Percentiles rank a stretch among this genome's conserved stretches.
Evolutionary conservation across 2,888 invertebrate species (phyloP).

Genomic region (Monoplex corrugatus): DNA sequence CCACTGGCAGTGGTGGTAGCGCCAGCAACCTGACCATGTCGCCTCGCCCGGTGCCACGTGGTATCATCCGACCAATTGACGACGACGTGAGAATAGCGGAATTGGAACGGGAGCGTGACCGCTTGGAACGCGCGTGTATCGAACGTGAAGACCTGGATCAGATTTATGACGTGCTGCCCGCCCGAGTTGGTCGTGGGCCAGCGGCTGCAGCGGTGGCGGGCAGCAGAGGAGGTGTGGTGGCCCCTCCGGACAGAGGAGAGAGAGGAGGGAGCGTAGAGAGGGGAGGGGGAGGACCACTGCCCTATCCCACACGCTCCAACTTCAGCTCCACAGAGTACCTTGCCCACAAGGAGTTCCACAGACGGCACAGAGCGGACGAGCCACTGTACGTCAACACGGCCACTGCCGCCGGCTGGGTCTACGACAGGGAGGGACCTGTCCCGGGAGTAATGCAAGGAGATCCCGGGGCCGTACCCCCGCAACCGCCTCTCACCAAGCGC

Average conservation of each 20-base stretch:
- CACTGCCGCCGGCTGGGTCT: slow-evolving; percentile 54
- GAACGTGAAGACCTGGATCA: slow-evolving; percentile 56
- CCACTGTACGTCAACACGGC: slow-evolving; percentile 52
- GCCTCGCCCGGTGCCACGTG: slow-evolving; percentile 60
- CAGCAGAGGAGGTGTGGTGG: neutral
- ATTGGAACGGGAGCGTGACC: slow-evolving; percentile 49
- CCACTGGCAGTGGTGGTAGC: neutral
- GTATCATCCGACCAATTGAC: slow-evolving; percentile 80
- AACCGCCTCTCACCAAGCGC: slow-evolving; percentile 53
- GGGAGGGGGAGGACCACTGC: neutral
- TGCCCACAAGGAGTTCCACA: slow-evolving; percentile 78
- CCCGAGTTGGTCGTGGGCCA: slow-evolving; percentile 34
- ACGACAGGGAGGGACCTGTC: slow-evolving; percentile 38
- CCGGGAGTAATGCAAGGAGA: slow-evolving; percentile 33
- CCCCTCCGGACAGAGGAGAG: neutral
- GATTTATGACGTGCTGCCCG: slow-evolving; percentile 55
- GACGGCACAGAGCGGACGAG: slow-evolving; percentile 69
- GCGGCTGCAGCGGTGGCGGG: slow-evolving; percentile 15
- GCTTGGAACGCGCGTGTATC: slow-evolving; percentile 36
- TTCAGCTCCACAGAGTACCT: slow-evolving; percentile 80
- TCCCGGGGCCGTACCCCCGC: slow-evolving; percentile 49
- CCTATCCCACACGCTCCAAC: slow-evolving; percentile 53
- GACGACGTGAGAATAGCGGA: slow-evolving; percentile 69
- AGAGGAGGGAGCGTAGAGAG: neutral
- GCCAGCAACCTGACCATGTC: slow-evolving; percentile 21